phyloP scores from a whole-genome alignment of 2,888 invertebrate species.

The Leptopterna dolabrata region DNA sequence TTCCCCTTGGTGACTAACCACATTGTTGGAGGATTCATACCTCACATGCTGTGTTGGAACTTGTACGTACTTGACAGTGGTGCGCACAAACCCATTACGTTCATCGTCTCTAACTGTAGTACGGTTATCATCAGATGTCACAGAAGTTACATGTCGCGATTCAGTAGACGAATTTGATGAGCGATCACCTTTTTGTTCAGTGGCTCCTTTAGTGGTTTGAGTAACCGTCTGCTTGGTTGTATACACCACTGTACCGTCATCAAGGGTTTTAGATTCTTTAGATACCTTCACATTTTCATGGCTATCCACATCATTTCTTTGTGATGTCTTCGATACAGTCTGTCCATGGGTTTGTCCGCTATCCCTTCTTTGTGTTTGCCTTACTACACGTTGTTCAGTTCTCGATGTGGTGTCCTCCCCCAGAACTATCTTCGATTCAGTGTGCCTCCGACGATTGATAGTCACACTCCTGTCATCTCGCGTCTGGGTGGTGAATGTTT shows the following conservation, averaged over 20 bases:
- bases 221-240: conserved; percentile 41
- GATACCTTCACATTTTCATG: conserved; percentile 65
- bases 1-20: not conserved
- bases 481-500: conserved; percentile 68
- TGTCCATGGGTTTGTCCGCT: not conserved
- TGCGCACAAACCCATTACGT: not conserved
- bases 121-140: not conserved
- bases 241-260: conserved; percentile 68
- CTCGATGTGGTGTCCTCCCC: conserved; percentile 69
- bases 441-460: conserved; percentile 70
- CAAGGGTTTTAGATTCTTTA: conserved; percentile 68
- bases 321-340: not conserved
- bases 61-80: not conserved
- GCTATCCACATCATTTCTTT: not conserved
- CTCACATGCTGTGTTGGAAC: not conserved
- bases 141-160: not conserved
- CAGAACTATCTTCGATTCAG: conserved; percentile 76
- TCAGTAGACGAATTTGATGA: not conserved
- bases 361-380: not conserved
- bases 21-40: not conserved
- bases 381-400: conserved; percentile 30
- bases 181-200: not conserved
- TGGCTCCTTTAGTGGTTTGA: not conserved
- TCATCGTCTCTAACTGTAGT: not conserved
- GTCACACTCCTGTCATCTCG: conserved; percentile 71